phyloP scores from a whole-genome alignment of 1,140 invertebrate genomes.

The Drosophila sturtevanti region DNA sequence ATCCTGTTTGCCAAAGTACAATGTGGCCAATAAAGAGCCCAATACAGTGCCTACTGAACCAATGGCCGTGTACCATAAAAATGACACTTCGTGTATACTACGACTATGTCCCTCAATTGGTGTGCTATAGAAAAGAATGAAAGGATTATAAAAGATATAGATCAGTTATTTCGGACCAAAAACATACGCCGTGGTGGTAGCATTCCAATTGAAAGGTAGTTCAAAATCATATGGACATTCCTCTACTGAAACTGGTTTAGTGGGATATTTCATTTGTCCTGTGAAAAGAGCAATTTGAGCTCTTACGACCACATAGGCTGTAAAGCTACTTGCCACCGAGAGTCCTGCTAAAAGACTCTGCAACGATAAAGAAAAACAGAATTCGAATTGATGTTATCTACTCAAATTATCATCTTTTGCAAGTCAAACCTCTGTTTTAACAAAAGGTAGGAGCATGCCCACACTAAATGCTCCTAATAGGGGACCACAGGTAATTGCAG shows the following conservation, averaged over 20 bases:
- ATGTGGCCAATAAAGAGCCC: constrained; percentile 47
- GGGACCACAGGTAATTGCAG: constrained; percentile 91
- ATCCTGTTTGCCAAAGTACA: constrained; percentile 65
- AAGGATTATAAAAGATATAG: neutral
- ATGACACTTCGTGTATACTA: constrained; percentile 61
- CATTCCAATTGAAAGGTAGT: constrained; percentile 42
- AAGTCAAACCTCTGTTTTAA: constrained; percentile 85
- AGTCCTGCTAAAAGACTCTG: constrained; percentile 63
- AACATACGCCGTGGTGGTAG: constrained; percentile 49
- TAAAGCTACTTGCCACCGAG: constrained; percentile 33
- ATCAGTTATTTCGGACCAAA: constrained; percentile 21
- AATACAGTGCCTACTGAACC: constrained; percentile 53
- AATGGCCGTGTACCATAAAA: constrained; percentile 84
- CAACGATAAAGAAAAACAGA: neutral
- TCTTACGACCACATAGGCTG: constrained; percentile 53
- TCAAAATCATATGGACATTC: constrained; percentile 58
- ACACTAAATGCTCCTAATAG: constrained; percentile 92
- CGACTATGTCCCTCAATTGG: constrained; percentile 1
- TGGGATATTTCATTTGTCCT: constrained; percentile 46
- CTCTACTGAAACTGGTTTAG: constrained; percentile 59
- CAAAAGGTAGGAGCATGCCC: constrained; percentile 92
- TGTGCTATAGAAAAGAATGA: constrained; percentile 3
- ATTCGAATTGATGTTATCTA: neutral
- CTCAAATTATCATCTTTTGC: neutral
- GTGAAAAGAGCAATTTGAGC: constrained; percentile 60